Base-by-base conservation (phyloP, 2,888 invertebrate species). In the Aricia artaxerxes region DNA sequence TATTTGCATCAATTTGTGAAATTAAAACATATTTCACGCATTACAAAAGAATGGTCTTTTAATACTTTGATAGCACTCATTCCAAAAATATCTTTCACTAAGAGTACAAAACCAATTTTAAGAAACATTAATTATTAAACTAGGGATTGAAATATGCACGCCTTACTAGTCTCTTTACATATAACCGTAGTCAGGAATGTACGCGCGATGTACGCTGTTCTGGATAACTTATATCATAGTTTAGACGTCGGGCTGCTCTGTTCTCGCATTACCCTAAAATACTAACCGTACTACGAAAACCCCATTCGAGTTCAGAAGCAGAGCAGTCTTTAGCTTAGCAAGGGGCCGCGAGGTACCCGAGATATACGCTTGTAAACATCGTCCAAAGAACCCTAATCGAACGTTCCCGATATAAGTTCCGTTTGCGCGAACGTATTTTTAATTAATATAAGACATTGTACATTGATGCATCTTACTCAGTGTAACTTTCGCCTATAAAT, bases 321-420 rank as follows among this genome's bases (percentile, higher is more conserved):
- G 82, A 84, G 85, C 85, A 82, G 82, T 82, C 84, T 84, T 85
- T 84, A 90, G 90, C 88, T 91, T 90, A 90, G 87, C 89, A 86
- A 87, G 86, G 85, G 85, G 89, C 89, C 88, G 82, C 79, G 83
- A 80, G 89, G 91, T 89, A 88, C 88, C 91, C 89, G 92, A 92
- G 91, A 93, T 92, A 93, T 93, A 93, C 93, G 93, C 94, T 94
- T 93, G 89, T 90, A 90, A 90, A 86, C 87, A 91, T 92, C 93
- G 94, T 94, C 94, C 94, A 94, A 89, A 83, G 83, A 84, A 83
- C 84, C 83, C 83, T 84, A 82, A 78, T 79, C 82, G 79, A 80
- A 79, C 77, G 78, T 79, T 80, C 80, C 80, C 81, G 78, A 76
- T 60, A 80, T 80, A 79, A 81, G 82, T 82, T 82, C 79, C 82